phyloP scores from a whole-genome alignment of 2,113 vertebrate species.

The Australoheros scitulus region DNA sequence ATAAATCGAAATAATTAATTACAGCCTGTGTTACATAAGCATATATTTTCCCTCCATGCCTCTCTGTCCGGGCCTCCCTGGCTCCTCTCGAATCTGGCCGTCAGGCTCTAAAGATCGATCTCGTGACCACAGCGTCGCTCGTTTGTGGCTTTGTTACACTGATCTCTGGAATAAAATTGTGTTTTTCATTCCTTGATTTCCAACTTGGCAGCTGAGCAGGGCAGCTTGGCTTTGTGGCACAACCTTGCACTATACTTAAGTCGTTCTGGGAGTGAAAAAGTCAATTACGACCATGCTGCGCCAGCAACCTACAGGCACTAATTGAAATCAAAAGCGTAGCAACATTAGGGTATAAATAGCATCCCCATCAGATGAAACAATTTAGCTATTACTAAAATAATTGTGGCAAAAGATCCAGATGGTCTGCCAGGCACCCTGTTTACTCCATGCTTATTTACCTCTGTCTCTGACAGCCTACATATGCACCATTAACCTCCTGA shows the following conservation, averaged over 20 bases:
- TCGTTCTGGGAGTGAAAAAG: not conserved
- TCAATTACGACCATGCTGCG: not conserved
- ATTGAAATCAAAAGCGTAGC: constrained; percentile 12
- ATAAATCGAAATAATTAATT: too few relatives aligned
- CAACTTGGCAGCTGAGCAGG: constrained; percentile 3
- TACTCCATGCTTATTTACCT: constrained; percentile 18
- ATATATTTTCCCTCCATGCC: accelerated
- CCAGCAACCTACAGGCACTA: not conserved
- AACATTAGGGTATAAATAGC: constrained; percentile 9
- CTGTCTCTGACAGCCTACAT: constrained; percentile 19
- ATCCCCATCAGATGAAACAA: constrained; percentile 12
- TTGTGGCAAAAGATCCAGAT: constrained; percentile 33
- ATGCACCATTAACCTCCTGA: constrained; percentile 41
- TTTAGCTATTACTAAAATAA: constrained; percentile 3
- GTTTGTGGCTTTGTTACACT: constrained; percentile 19
- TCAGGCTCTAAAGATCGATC: constrained; percentile 34
- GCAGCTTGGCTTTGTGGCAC: constrained; percentile 10
- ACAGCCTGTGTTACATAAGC: not conserved
- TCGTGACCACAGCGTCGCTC: not conserved
- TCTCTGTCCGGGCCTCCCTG: not conserved
- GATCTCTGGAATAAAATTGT: constrained; percentile 7
- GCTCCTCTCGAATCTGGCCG: not conserved
- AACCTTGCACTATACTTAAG: constrained; percentile 11
- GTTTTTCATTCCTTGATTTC: constrained; percentile 23
- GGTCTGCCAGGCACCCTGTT: constrained; percentile 7